Conservation (phyloP, 35 echinoderm and acorn worm species). For the Heliocidaris erythrogramma region DNA sequence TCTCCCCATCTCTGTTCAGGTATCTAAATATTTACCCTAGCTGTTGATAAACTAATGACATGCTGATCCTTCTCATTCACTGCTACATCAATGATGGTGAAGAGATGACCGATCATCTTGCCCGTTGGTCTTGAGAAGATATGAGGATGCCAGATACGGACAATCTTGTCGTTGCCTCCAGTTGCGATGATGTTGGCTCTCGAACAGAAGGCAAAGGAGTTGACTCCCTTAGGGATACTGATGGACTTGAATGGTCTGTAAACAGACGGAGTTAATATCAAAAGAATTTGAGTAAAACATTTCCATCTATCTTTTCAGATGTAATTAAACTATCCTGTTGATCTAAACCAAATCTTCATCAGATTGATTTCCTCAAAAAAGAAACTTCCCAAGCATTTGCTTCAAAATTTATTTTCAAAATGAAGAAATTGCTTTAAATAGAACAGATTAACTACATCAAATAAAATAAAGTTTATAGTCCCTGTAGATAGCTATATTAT, state of each 20-base stretch:
- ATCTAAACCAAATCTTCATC: background rate
- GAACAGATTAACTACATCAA: too few species aligned
- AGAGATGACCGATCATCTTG: slow-evolving; percentile 97
- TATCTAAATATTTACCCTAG: slow-evolving; percentile 71
- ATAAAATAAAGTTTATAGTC: too few species aligned
- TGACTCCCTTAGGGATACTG: slow-evolving; percentile 87
- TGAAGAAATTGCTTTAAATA: too few species aligned
- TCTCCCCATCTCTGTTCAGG: background rate
- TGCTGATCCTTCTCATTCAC: slow-evolving; percentile 99
- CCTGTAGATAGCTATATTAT: too few species aligned
- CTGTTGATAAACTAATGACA: slow-evolving; percentile 95
- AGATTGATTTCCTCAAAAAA: background rate
- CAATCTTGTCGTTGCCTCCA: slow-evolving; percentile 91
- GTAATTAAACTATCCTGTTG: background rate
- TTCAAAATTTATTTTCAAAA: too few species aligned
- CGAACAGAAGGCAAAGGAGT: slow-evolving; percentile 92
- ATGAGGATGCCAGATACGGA: slow-evolving; percentile 98
- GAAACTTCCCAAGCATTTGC: background rate
- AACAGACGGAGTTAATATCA: background rate
- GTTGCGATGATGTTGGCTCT: slow-evolving; percentile 94
- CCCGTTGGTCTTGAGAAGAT: slow-evolving; percentile 97
- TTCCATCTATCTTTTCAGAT: background rate
- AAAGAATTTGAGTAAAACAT: background rate
- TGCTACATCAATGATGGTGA: slow-evolving; percentile 94
- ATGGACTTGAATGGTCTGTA: slow-evolving; percentile 71